Evolutionary conservation across 2,113 vertebrate species (phyloP).

Genomic region (Rhabdomys dilectus): DNA sequence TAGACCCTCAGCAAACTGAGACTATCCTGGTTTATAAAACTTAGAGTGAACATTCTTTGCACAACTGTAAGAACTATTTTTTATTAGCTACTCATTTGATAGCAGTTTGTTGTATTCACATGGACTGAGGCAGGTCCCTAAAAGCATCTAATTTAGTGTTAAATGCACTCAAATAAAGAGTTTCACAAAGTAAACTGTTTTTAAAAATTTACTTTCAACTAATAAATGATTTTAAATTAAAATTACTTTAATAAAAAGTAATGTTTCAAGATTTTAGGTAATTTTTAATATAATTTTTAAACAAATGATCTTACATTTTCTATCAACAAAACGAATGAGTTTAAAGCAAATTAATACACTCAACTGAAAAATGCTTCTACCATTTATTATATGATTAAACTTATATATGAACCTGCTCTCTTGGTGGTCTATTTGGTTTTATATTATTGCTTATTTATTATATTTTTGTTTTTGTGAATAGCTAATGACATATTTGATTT

Average conservation of each 20-base stretch:
- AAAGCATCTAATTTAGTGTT: neutral
- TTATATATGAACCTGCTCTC: neutral
- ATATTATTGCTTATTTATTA: neutral
- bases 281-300: neutral
- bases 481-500: neutral
- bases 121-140: neutral
- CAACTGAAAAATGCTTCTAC: neutral
- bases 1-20: neutral
- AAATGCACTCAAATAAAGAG: neutral
- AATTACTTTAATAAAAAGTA: no score
- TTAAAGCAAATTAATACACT: neutral
- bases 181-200: neutral
- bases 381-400: neutral
- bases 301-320: neutral
- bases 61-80: neutral
- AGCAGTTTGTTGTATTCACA: neutral
- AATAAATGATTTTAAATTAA: no score
- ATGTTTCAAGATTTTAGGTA: neutral
- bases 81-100: neutral
- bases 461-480: constrained; percentile 14
- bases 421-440: neutral
- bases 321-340: neutral
- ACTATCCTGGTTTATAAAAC: neutral
- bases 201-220: no score
- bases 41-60: no score